Conservation (phyloP, 2,797 vertebrate genomes). For the Nasua narica region DNA sequence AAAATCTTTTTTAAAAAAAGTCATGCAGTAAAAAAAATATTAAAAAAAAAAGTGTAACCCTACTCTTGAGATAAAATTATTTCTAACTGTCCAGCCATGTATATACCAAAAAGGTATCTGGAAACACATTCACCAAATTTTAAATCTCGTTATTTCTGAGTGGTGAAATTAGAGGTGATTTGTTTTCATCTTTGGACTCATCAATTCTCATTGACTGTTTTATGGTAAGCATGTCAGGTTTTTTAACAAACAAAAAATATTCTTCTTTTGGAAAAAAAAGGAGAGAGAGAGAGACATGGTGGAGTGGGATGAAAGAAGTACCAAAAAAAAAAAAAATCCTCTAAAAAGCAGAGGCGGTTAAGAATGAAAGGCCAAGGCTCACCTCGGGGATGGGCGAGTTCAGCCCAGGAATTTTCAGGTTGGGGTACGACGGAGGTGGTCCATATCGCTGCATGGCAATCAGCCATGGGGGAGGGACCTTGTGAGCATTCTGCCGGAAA, state of each 20-base stretch:
- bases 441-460: slow-evolving; percentile 97
- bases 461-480: slow-evolving; percentile 95
- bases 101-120: background rate
- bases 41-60: background rate
- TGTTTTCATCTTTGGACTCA: background rate
- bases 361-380: background rate
- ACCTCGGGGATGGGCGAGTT: slow-evolving; percentile 96
- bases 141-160: background rate
- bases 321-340: background rate
- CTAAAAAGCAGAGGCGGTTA: background rate
- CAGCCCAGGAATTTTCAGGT: slow-evolving; percentile 94
- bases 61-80: background rate
- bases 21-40: background rate
- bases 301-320: background rate
- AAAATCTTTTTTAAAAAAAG: too few species aligned
- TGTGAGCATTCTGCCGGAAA: slow-evolving; percentile 90
- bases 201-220: background rate
- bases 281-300: background rate
- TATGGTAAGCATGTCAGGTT: background rate
- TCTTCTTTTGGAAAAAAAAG: background rate
- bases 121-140: background rate
- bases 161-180: background rate
- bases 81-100: background rate
- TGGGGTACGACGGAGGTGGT: slow-evolving; percentile 95
- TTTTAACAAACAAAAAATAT: background rate